These are phyloP conservation scores for Gasteruption jaculator DNA, from an alignment of 2,888 invertebrate species.

Conservation along the genomic window DNA sequence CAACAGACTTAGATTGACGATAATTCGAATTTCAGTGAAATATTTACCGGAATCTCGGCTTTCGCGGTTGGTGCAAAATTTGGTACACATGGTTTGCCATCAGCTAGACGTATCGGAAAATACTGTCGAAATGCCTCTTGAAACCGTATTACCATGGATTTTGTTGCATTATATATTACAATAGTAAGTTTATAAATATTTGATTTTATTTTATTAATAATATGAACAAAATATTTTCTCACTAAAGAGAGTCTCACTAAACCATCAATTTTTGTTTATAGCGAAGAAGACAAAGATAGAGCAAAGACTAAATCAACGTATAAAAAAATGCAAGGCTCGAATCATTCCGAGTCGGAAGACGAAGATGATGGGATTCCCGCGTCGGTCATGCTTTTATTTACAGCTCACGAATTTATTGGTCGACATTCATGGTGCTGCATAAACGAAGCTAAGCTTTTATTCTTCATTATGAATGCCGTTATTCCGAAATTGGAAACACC, in stretches of 20 bases:
- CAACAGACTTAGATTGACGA: too few species aligned
- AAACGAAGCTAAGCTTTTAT: constrained; percentile 72
- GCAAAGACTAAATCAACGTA: constrained; percentile 46
- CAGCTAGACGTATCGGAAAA: constrained; percentile 70
- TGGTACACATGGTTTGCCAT: constrained; percentile 71
- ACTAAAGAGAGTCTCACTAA: constrained; percentile 1
- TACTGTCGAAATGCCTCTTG: constrained; percentile 62
- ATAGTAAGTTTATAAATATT: constrained; percentile 45
- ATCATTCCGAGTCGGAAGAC: constrained; percentile 48
- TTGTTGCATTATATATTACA: constrained; percentile 75
- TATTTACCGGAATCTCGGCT: constrained; percentile 59
- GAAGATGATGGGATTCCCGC: constrained; percentile 63
- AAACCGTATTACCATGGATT: constrained; percentile 76
- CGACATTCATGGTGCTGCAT: constrained; percentile 75
- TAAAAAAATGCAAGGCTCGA: constrained; percentile 30
- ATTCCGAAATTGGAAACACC: constrained; percentile 67
- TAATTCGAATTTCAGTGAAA: constrained; percentile 34
- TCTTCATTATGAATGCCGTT: constrained; percentile 72
- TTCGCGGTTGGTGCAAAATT: constrained; percentile 67
- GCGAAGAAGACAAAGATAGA: constrained; percentile 67
- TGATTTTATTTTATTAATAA: constrained; percentile 5
- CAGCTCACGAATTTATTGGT: constrained; percentile 81
- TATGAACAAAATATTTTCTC: background rate
- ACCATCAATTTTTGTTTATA: constrained; percentile 29
- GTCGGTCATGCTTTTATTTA: constrained; percentile 72